These are phyloP conservation scores for Nezara viridula DNA, from an alignment of 2,888 invertebrate species.

Conservation along the genomic window DNA sequence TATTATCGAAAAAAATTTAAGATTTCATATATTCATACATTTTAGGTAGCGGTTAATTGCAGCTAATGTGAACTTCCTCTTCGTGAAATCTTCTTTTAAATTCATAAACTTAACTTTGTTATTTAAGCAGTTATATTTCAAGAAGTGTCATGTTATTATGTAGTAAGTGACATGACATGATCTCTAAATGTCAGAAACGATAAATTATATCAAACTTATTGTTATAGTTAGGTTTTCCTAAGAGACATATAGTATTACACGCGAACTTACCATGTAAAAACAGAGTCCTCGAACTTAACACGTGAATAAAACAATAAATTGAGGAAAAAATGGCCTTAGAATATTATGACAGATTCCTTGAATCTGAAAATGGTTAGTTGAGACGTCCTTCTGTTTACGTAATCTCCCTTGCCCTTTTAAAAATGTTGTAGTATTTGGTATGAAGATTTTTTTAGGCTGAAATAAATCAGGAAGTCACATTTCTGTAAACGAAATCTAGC, in stretches of 20 bases:
- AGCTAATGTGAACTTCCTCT: too few relatives aligned
- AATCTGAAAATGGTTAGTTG: slow-evolving; percentile 15
- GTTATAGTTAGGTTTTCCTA: too few relatives aligned
- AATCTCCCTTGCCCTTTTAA: neutral
- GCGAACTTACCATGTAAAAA: neutral
- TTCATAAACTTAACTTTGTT: too few relatives aligned
- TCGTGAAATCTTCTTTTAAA: too few relatives aligned
- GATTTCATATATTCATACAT: too few relatives aligned
- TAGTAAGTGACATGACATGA: too few relatives aligned
- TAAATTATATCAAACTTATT: too few relatives aligned
- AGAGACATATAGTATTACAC: neutral
- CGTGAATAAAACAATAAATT: neutral
- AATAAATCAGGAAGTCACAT: neutral
- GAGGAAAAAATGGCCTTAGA: neutral
- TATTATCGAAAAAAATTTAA: too few relatives aligned
- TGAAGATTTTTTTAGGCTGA: neutral
- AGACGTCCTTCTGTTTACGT: neutral
- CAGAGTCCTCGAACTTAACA: slow-evolving; percentile 13
- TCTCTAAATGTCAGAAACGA: too few relatives aligned
- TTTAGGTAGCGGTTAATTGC: too few relatives aligned
- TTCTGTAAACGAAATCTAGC: neutral
- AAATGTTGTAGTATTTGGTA: neutral
- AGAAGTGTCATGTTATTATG: too few relatives aligned
- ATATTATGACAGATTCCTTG: slow-evolving; percentile 14
- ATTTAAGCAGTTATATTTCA: too few relatives aligned